These are phyloP conservation scores for Meriones unguiculatus DNA, from an alignment of 2,113 vertebrate species.

Conservation along the genomic window DNA sequence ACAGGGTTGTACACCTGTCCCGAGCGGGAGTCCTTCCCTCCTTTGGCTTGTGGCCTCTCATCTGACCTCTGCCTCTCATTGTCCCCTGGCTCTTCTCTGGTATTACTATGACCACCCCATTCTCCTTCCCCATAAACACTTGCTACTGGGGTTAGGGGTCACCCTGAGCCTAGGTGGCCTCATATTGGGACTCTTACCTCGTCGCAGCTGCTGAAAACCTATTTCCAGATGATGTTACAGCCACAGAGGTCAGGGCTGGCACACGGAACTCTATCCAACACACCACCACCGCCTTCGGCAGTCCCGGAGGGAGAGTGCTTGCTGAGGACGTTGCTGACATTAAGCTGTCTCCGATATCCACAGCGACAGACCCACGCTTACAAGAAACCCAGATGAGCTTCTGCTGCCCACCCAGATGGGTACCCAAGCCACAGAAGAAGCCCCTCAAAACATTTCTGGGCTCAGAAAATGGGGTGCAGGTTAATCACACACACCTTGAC, in stretches of 20 bases:
- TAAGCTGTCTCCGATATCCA: accelerated
- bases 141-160: background rate
- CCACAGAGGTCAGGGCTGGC: background rate
- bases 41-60: accelerated
- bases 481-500: accelerated
- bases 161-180: background rate
- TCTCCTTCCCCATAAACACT: background rate
- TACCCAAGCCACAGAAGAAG: background rate
- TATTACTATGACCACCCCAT: background rate
- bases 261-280: accelerated
- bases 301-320: background rate
- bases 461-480: background rate
- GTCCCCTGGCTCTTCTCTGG: background rate
- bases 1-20: no score
- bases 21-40: background rate
- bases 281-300: background rate
- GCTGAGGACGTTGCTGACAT: accelerated
- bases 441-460: background rate
- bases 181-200: background rate
- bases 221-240: background rate
- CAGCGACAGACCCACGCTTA: accelerated
- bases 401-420: accelerated
- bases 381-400: background rate
- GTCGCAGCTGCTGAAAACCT: background rate
- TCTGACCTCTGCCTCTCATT: no score